phyloP scores from a whole-genome alignment of 1,140 invertebrate species.

The Pseudoatta argentina region DNA sequence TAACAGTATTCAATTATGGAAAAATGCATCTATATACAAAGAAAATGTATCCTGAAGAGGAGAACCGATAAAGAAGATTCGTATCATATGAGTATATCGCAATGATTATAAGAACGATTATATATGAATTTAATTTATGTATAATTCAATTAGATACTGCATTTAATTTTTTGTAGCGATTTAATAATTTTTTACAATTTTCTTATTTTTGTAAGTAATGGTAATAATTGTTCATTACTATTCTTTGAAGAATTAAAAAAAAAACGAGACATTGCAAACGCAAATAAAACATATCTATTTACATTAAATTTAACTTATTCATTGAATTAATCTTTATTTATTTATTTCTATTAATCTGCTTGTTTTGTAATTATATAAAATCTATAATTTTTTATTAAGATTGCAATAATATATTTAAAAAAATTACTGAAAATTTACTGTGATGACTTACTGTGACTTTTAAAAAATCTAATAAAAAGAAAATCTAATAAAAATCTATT shows the following conservation, averaged over 20 bases:
- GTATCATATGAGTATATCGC: background rate
- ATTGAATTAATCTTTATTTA: no score
- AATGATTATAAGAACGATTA: background rate
- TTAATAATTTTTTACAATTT: background rate
- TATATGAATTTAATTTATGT: conserved; percentile 14
- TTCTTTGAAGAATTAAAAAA: no score
- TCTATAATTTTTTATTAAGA: conserved; percentile 14
- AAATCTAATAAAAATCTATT: background rate
- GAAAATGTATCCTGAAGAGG: background rate
- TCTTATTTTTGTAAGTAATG: background rate
- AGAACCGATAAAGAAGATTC: background rate
- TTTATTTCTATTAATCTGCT: no score
- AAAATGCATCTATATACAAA: background rate
- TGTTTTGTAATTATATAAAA: background rate
- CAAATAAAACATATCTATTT: no score
- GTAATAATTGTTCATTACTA: no score
- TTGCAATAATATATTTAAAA: background rate
- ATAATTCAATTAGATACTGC: background rate
- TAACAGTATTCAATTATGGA: conserved; percentile 19
- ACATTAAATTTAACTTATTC: no score
- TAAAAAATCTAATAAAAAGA: background rate
- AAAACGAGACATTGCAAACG: no score
- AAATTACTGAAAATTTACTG: background rate
- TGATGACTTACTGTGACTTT: background rate
- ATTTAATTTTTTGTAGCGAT: background rate